Evolutionary conservation across 1,140 invertebrate species (phyloP), one percentile per base, ranked within the genome.

Genomic region (Hyposmocoma kahamanoa): DNA sequence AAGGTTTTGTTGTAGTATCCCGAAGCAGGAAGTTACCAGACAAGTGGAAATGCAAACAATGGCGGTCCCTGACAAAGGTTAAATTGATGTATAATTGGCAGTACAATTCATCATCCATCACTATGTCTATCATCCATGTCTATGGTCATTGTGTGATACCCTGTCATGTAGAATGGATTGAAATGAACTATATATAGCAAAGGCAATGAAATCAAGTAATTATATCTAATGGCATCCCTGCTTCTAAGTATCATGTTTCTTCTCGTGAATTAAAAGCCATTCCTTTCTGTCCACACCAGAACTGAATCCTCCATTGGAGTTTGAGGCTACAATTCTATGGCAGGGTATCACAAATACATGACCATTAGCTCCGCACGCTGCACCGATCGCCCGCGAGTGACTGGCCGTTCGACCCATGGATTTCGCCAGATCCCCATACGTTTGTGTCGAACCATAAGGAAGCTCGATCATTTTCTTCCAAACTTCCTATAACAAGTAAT

Each of bases 341-440:
- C 85, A 86, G 1, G 86, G 83, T 21, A 86, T 66, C 1, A 86
- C 55, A 22, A 87, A 51, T 2, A 84, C 11, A 41, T 82, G 72
- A 13, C 69, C 53, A 59, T 87, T 87, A 1, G 80, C 76, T 5
- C 82, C 82, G 45, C 81, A 86, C 22, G 83, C 82, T 17, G 68
- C 63, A 6, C 83, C 86, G 1, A 86, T 65, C 17, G 86, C 83
- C 21, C 86, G 46, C 13, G 82, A 68, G 51, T 86, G 73, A 11
- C 67, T 76, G 4, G 59, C 43, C 3, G 67, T 34, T 15, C 71
- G 59, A 0, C 82, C 84, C 17, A 86, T 47, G 4, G 53, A 42
- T 46, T 76, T 73, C 3, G 86, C 83, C n/a, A 86, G 41, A 22
- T 78, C 71, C 11, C 67, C 67, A 56, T 87, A 87, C 10, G 78